phyloP scores from a whole-genome alignment of 92 coral and sea anemone genomes.

The Bergia puertoricense region DNA sequence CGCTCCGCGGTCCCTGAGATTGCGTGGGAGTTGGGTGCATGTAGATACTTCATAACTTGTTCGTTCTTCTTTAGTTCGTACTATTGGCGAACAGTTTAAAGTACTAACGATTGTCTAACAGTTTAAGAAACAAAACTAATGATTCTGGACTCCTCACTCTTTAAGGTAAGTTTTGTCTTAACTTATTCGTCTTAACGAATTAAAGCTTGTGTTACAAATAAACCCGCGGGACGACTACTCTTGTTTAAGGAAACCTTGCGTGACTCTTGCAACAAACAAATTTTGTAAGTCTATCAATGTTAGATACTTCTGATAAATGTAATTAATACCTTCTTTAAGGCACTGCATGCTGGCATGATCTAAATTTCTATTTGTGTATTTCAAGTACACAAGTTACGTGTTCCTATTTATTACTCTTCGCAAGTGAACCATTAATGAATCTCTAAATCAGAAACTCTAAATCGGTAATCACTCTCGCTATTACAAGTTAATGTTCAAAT shows the following conservation, averaged over 20 bases:
- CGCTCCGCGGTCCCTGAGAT: not conserved
- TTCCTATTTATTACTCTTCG: too few relatives aligned
- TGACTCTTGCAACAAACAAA: not conserved
- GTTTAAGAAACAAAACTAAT: conserved; percentile 27
- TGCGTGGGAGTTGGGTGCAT: not conserved
- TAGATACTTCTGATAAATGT: not conserved
- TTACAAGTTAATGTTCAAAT: too few relatives aligned
- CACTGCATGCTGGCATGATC: too few relatives aligned
- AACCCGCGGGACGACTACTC: not conserved
- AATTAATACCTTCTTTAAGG: too few relatives aligned
- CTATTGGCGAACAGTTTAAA: not conserved
- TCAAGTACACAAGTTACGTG: too few relatives aligned
- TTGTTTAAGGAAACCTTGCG: not conserved
- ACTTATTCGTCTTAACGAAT: not conserved
- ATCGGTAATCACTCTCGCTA: too few relatives aligned
- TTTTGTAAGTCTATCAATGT: not conserved
- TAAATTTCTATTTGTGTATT: too few relatives aligned
- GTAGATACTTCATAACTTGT: not conserved
- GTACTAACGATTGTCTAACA: conserved; percentile 25
- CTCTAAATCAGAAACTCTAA: too few relatives aligned
- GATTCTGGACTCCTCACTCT: conserved; percentile 8
- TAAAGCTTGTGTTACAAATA: too few relatives aligned
- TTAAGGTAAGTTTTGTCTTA: conserved; percentile 18
- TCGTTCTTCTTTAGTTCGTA: not conserved
- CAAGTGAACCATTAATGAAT: too few relatives aligned